These are phyloP conservation scores for Pogonomyrmex californicus DNA, from an alignment of 1,140 invertebrate genomes.

Conservation along the genomic window DNA sequence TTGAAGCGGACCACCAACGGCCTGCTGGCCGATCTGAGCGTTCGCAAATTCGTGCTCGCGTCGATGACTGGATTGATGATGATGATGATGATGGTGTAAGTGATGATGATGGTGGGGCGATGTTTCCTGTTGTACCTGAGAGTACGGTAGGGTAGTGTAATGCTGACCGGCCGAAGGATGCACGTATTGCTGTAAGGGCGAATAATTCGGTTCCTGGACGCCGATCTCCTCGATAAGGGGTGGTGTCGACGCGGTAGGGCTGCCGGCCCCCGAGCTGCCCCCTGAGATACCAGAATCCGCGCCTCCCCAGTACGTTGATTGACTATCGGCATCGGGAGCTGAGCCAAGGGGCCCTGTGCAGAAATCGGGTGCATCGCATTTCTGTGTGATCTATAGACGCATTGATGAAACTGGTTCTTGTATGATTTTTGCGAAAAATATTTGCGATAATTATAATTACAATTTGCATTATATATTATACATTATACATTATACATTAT, in stretches of 20 bases:
- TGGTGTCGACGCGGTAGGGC: constrained; percentile 83
- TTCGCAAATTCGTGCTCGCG: constrained; percentile 63
- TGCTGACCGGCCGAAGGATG: constrained; percentile 59
- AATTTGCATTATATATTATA: too few relatives aligned
- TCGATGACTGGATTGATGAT: constrained; percentile 64
- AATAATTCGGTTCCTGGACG: constrained; percentile 79
- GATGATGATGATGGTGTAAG: constrained; percentile 26
- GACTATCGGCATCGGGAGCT: constrained; percentile 79
- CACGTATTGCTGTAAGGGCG: constrained; percentile 71
- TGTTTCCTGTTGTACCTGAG: constrained; percentile 60
- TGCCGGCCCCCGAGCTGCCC: constrained; percentile 83
- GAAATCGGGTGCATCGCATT: constrained; percentile 35
- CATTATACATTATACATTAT: too few relatives aligned
- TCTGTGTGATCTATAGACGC: background rate
- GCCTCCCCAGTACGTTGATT: constrained; percentile 83
- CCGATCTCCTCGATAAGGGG: constrained; percentile 85
- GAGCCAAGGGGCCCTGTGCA: constrained; percentile 56
- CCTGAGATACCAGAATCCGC: constrained; percentile 85
- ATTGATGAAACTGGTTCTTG: background rate
- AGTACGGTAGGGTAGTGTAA: constrained; percentile 49
- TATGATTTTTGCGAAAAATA: background rate
- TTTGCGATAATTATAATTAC: background rate
- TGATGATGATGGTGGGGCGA: constrained; percentile 63
- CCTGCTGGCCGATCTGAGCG: constrained; percentile 28
- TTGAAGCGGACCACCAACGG: constrained; percentile 60